These are phyloP conservation scores for Pemphigus obesinymphae DNA, from an alignment of 1,140 invertebrate genomes.

Conservation along the genomic window DNA sequence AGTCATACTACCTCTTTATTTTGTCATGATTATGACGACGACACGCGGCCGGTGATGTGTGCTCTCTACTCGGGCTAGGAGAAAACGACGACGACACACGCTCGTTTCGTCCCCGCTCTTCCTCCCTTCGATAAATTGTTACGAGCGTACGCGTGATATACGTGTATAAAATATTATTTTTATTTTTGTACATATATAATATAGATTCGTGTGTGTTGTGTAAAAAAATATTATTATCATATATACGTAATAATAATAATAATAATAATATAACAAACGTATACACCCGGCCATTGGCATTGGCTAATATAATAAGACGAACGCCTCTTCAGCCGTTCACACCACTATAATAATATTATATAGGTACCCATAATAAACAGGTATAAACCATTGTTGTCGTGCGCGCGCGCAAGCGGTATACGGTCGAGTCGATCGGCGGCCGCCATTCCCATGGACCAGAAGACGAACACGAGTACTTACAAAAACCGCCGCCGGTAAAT, in stretches of 20 bases:
- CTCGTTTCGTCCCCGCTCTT: background rate
- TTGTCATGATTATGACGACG: no score
- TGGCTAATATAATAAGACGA: slow-evolving; percentile 34
- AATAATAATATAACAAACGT: background rate
- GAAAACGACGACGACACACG: background rate
- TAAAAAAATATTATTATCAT: no score
- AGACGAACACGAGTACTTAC: background rate
- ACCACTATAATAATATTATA: no score
- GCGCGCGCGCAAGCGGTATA: background rate
- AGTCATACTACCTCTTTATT: no score
- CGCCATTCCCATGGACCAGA: slow-evolving; percentile 17
- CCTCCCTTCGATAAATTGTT: background rate
- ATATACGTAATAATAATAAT: no score
- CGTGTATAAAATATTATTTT: no score
- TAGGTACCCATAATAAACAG: no score
- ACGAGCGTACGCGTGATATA: no score
- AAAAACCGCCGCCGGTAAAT: no score
- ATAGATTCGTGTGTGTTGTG: background rate
- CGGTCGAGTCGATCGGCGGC: background rate
- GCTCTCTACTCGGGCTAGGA: background rate
- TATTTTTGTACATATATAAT: no score
- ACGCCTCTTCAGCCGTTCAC: no score
- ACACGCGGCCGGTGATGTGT: no score
- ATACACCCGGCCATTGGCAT: slow-evolving; percentile 15
- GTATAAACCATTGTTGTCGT: slow-evolving; percentile 16